Evolutionary conservation across 2,797 vertebrate species (phyloP), one percentile per base, ranked within the genome.

Genomic region (Ceyx erithaca): DNA sequence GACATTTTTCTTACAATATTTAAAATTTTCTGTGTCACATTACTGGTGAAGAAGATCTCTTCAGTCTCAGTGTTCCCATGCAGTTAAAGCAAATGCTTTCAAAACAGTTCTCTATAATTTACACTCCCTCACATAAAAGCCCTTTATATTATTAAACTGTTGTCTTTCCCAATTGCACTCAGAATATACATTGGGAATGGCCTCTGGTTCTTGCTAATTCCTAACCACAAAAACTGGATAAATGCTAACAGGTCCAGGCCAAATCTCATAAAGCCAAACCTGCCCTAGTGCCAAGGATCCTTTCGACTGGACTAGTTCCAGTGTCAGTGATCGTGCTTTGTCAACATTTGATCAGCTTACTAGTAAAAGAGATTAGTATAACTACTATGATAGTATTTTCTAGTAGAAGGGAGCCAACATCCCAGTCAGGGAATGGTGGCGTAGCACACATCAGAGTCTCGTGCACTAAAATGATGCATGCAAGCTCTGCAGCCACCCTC

Each of bases 381-480:
- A 49, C 11, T 40, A 11, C 15, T 43, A 0, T 3, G 18, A 21
- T 14, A 40, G 8, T 14, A 14, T 7, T 76, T 23, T 10, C 31
- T 49, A 26, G 6, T 2, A 40, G 30, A 78, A 76, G 7, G 9
- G 12, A 31, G 4, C 13, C n/a, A 88, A 31, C 40, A 16, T 1
- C 7, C 4, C 49, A 31, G 25, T 15, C 43, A 58, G 55, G 12
- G 28, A 31, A 1, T 6, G 22, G 6, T 40, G 9, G 6, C 33
- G n/a, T 33, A 21, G 21, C 54, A 62, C 16, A 14, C n/a, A 26
- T 17, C 23, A 35, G 26, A 62, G 10, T 17, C 25, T 46, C 28
- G 8, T 7, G 25, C 18, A 48, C 19, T 22, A 51, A 61, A 33
- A 26, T 1, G 1, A 21, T 0, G 9, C 5, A 26, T 9, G 22